phyloP scores from a whole-genome alignment of 2,113 vertebrate genomes.

The Psilopsiagon aurifrons region DNA sequence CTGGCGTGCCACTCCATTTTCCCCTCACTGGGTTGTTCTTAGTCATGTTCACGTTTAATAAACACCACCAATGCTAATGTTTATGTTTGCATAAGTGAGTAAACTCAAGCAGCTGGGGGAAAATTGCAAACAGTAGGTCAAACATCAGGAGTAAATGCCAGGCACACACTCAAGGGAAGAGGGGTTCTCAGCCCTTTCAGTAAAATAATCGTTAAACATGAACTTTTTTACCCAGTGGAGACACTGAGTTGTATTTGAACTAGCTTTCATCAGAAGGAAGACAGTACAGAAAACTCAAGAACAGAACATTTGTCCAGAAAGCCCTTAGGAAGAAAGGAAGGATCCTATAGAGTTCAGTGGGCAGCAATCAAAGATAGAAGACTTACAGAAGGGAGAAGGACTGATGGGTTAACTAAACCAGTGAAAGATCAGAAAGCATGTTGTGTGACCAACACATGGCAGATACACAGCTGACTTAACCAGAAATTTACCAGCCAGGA shows the following conservation, averaged over 20 bases:
- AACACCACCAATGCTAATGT: background rate
- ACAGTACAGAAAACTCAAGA: background rate
- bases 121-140: background rate
- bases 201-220: background rate
- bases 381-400: background rate
- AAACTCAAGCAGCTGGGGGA: background rate
- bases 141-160: background rate
- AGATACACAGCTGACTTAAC: background rate
- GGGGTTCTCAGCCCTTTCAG: background rate
- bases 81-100: background rate
- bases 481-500: background rate
- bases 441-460: accelerated
- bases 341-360: background rate
- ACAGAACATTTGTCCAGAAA: background rate
- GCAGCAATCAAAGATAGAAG: background rate
- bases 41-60: background rate
- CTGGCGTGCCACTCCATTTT: background rate
- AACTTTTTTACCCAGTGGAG: background rate
- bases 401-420: background rate
- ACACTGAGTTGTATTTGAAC: background rate
- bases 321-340: background rate
- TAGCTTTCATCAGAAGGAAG: background rate
- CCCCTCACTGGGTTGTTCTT: background rate
- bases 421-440: background rate
- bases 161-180: background rate